Evolutionary conservation across 2,797 vertebrate species (phyloP).

Genomic region (Mormyrops boulengeri): DNA sequence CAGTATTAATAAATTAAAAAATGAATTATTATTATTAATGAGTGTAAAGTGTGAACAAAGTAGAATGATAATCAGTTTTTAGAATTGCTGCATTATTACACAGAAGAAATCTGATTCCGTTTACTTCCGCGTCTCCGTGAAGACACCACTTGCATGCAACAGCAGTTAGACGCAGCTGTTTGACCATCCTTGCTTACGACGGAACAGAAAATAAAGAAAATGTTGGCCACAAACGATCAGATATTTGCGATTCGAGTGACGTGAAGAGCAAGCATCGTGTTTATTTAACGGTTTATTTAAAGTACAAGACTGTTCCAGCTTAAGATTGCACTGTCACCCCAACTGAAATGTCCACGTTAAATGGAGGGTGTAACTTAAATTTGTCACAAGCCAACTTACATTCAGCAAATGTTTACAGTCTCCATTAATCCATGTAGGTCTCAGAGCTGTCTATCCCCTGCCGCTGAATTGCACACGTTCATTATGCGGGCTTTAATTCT

Average conservation of each 20-base stretch:
- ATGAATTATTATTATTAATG: background rate
- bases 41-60: background rate
- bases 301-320: background rate
- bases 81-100: background rate
- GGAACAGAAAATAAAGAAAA: background rate
- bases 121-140: background rate
- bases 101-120: background rate
- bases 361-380: background rate
- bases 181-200: background rate
- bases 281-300: background rate
- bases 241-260: background rate
- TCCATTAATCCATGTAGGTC: background rate
- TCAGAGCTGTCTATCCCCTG: background rate
- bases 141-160: background rate
- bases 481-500: background rate
- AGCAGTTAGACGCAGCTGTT: background rate
- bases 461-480: background rate
- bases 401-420: background rate
- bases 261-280: background rate
- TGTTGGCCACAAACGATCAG: background rate
- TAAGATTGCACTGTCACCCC: background rate
- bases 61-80: background rate
- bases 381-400: background rate
- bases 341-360: background rate
- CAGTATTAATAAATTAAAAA: background rate